Evolutionary conservation across 1,140 invertebrate species (phyloP), one percentile per base, ranked within the genome.

Genomic region (Polypedilum vanderplanki): DNA sequence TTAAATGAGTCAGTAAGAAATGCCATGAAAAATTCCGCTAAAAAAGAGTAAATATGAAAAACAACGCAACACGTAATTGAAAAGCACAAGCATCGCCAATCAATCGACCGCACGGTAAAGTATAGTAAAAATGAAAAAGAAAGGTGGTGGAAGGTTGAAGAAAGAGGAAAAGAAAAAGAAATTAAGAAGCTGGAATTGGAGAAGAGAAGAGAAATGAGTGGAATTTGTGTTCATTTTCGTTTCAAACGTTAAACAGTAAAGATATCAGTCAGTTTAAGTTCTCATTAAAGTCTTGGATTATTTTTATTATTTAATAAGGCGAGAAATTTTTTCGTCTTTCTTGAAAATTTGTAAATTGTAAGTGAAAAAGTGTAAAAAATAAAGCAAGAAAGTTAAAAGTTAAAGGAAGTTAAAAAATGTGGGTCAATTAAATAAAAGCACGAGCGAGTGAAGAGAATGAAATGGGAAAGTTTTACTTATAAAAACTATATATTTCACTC

Each of bases 221-320:
- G 65, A 22, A 70, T 70, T 70, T 70, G 1, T n/a, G 20, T 18
- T 70, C 65, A 70, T 70, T 70, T 70, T 70, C 20, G 65, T 70
- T 70, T 70, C n/a, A 70, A 70, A 70, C 65, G 17, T 70, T 70
- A 70, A 70, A 22, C 65, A 70, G 65, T 70, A 18, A 70, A 70
- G 17, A 70, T 70, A 18, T 18, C 65, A 70, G 12, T 57, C 46
- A 57, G 12, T 12, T 15, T 57, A 3, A 12, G 46, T 57, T 57
- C n/a, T 15, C 10, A 57, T n/a, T 12, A 57, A 57, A 57, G 1
- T 15, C n/a, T 57, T 15, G n/a, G 46, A 33, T 33, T 33, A 33
- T 33, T 33, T n/a, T 33, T 57, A n/a, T 57, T 15, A 4, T 57
- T 57, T 12, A 15, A 15, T 15, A n/a, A 57, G n/a, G 15, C 46